A percentile compares a stretch with the other conserved stretches of the same genome.
phyloP scores from a whole-genome alignment of 2,113 vertebrate genomes.

The Microtus pennsylvanicus region DNA sequence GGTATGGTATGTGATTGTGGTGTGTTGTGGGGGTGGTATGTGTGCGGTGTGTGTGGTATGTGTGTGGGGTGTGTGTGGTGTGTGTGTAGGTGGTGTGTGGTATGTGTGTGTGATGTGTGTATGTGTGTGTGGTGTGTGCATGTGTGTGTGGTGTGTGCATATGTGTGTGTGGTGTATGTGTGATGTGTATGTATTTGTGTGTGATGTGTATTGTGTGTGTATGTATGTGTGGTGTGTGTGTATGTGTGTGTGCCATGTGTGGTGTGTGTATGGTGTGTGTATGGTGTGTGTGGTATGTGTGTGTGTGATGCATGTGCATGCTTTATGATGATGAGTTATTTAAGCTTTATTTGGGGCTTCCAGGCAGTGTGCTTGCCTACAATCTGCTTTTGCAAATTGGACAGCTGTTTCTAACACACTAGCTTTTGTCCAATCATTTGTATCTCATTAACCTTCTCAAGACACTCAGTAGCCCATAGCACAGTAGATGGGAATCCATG shows the following conservation, averaged over 20 bases:
- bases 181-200: background rate
- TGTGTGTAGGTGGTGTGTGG: too few species aligned
- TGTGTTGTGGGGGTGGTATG: too few species aligned
- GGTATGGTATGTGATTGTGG: background rate
- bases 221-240: background rate
- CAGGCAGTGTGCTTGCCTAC: background rate
- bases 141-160: too few species aligned
- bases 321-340: background rate
- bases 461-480: background rate
- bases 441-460: slow-evolving; percentile 25
- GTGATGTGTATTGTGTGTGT: background rate
- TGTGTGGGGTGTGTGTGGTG: background rate
- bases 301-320: background rate
- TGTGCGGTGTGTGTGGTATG: background rate
- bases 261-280: too few species aligned
- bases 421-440: background rate
- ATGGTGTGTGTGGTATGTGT: too few species aligned
- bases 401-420: background rate
- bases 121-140: too few species aligned
- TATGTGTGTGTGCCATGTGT: too few species aligned
- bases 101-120: background rate
- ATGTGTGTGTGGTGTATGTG: too few species aligned
- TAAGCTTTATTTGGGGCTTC: background rate
- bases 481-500: background rate
- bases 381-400: background rate